These are phyloP conservation scores for Engraulis encrasicolus DNA, from an alignment of 2,113 vertebrate genomes.

Conservation along the genomic window DNA sequence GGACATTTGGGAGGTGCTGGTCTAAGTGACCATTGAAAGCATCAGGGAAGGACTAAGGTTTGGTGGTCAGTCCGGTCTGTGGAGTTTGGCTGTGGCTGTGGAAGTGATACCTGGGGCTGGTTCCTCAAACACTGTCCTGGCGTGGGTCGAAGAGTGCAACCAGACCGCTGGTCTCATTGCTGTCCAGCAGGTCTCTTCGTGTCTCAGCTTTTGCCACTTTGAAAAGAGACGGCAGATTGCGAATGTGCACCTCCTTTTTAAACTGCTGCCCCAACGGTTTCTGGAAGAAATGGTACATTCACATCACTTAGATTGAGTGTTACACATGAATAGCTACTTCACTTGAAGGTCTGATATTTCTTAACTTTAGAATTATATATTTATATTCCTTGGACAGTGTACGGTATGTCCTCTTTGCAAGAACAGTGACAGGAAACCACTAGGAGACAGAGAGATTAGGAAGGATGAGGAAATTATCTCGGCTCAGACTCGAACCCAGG, in stretches of 20 bases:
- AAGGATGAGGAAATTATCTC: too few species aligned
- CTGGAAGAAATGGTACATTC: slow-evolving; percentile 69
- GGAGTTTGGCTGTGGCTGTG: neutral
- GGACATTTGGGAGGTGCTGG: neutral
- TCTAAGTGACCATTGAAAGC: neutral
- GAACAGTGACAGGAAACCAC: too few species aligned
- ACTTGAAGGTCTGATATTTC: too few species aligned
- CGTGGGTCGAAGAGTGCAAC: slow-evolving; percentile 77
- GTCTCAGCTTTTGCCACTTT: slow-evolving; percentile 85
- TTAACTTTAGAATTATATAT: too few species aligned
- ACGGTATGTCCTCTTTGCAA: too few species aligned
- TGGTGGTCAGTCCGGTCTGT: neutral
- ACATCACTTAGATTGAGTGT: neutral
- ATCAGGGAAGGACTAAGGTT: neutral
- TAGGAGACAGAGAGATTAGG: too few species aligned
- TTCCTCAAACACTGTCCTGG: slow-evolving; percentile 41
- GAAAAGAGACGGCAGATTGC: slow-evolving; percentile 95
- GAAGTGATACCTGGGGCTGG: neutral
- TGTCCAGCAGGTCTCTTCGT: slow-evolving; percentile 77
- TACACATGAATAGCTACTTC: neutral
- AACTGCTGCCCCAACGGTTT: slow-evolving; percentile 96
- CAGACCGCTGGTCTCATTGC: slow-evolving; percentile 74
- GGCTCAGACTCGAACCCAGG: too few species aligned
- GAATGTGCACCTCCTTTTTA: slow-evolving; percentile 97
- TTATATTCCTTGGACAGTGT: too few species aligned